A percentile compares a stretch with the other conserved stretches of the same genome.
Conservation (phyloP, 1,140 invertebrate species). For the Mesaphorura yosii region DNA sequence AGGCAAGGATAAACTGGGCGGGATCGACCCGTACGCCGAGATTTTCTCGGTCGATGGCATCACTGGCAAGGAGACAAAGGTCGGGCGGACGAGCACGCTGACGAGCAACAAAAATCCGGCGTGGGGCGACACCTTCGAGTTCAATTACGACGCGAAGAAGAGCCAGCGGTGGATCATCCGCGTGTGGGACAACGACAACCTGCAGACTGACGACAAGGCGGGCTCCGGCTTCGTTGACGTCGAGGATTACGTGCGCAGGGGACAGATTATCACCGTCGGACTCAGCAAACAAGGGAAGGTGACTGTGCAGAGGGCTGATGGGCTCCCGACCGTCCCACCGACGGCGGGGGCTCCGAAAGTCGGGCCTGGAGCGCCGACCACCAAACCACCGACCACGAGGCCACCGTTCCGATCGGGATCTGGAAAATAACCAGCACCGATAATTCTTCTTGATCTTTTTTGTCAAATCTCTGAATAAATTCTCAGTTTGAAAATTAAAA, state of each 20-base stretch:
- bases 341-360: too few species aligned
- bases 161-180: constrained; percentile 16
- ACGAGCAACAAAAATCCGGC: constrained; percentile 16
- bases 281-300: constrained; percentile 24
- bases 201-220: constrained; percentile 24
- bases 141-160: constrained; percentile 24
- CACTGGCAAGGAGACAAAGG: constrained; percentile 6
- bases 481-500: too few species aligned
- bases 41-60: constrained; percentile 16
- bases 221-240: constrained; percentile 26
- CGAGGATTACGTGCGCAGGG: constrained; percentile 23
- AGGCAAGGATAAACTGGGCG: constrained; percentile 24
- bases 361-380: too few species aligned
- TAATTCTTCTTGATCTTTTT: too few species aligned
- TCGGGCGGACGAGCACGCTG: constrained; percentile 14
- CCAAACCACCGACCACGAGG: too few species aligned
- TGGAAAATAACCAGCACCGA: too few species aligned
- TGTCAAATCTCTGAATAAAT: too few species aligned
- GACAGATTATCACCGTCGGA: constrained; percentile 22
- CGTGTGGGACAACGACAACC: constrained; percentile 24
- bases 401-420: too few species aligned
- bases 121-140: constrained; percentile 27
- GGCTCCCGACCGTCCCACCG: too few species aligned
- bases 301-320: too few species aligned
- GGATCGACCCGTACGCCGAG: constrained; percentile 19